phyloP scores from a whole-genome alignment of 92 coral and sea anemone genomes.

The Paragorgia papillata region DNA sequence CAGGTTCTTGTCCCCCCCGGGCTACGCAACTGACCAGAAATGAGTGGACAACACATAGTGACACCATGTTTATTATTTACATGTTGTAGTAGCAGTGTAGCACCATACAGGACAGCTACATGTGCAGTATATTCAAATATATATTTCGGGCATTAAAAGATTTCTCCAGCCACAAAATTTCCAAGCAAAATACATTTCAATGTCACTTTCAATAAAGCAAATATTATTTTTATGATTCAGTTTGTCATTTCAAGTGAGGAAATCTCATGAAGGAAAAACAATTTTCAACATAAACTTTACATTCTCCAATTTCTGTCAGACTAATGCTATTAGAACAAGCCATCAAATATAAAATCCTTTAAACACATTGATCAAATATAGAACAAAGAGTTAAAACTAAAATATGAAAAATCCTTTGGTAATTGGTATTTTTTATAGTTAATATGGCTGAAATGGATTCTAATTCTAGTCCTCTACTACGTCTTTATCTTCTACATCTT shows the following conservation, averaged over 20 bases:
- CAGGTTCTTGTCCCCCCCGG: too few species aligned
- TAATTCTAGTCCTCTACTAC: slow-evolving; percentile 4
- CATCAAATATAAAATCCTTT: slow-evolving; percentile 38
- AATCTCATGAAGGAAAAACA: background rate
- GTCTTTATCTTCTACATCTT: slow-evolving; percentile 56
- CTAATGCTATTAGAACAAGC: slow-evolving; percentile 2
- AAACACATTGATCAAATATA: slow-evolving; percentile 7
- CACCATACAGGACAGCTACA: background rate
- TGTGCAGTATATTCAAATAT: background rate
- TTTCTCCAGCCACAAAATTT: slow-evolving; percentile 10
- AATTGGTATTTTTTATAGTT: slow-evolving; percentile 20
- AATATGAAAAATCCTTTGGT: slow-evolving; percentile 36
- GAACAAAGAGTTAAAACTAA: slow-evolving; percentile 46
- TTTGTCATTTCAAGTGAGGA: background rate
- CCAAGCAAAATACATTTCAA: background rate
- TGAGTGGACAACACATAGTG: background rate
- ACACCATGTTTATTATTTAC: slow-evolving; percentile 19
- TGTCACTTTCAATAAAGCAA: background rate
- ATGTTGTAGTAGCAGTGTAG: slow-evolving; percentile 27
- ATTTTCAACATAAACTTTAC: background rate
- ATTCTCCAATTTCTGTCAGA: background rate
- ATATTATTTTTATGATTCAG: background rate
- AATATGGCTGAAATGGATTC: background rate
- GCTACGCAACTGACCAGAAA: too few species aligned
- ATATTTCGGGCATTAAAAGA: background rate